Evolutionary conservation across 2,797 vertebrate genomes (phyloP), one percentile per base, ranked within the genome.

Genomic region (Urosaurus nigricauda): DNA sequence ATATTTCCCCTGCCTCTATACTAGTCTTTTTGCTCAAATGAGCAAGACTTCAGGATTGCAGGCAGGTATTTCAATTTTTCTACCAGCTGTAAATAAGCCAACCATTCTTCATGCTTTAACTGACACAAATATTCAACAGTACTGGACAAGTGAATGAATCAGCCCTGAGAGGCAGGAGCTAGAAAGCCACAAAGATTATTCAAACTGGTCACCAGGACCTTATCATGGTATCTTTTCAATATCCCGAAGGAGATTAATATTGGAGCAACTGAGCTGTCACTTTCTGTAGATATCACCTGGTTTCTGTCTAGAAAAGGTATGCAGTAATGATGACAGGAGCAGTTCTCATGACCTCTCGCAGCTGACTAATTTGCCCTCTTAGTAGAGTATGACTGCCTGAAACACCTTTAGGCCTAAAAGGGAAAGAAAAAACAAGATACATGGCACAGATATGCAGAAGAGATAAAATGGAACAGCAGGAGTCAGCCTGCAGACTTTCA

Each of bases 401-500:
- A 89, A 89, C 21, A 80, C 51, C 12, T 80, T 2, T 86, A 90
- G 83, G 13, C 1, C 51, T n/a, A 2, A 89, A 29, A 81, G 4
- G 86, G 13, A n/a, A 83, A 11, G 0, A 37, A 75, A 77, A 73
- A 29, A 11, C 2, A 1, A 43, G 88, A 83, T 0, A 0, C 0
- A 1, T 3, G 24, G 40, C 29, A 71, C 16, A 5, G 21, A 24
- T 81, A 79, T 78, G 40, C 1, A 1, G 63, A 0, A 0, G 47
- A 70, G 56, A 87, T 85, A 32, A 35, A n/a, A 47, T 2, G 2
- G 74, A 35, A 17, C 5, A 71, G 26, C 40, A 3, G 2, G 6
- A 19, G 51, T 43, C 90, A 53, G 40, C 29, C n/a, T 92, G 73
- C 74, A 83, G 35, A 32, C 12, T 5, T n/a, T 89, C 13, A 68